Evolutionary conservation across 1,140 invertebrate species (phyloP).

Genomic region (Dendrolimus punctatus): DNA sequence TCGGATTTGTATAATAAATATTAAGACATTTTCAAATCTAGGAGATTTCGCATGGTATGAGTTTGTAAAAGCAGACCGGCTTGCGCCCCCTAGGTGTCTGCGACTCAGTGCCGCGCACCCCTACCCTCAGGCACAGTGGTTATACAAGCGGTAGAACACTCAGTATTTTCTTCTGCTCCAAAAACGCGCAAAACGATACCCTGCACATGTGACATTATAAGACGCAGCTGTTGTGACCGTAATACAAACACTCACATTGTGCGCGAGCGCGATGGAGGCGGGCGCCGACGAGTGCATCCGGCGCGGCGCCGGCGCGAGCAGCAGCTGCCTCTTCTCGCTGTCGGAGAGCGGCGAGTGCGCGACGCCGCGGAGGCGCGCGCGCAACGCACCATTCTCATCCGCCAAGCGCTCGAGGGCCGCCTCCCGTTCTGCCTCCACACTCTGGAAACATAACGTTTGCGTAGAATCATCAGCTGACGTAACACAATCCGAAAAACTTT

Average conservation of each 20-base stretch:
- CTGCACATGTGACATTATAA: too few species aligned
- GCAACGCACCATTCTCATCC: slow-evolving; percentile 83
- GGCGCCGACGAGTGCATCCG: slow-evolving; percentile 70
- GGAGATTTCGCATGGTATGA: too few species aligned
- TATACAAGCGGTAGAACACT: too few species aligned
- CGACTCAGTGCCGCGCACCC: too few species aligned
- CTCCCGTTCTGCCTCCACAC: slow-evolving; percentile 69
- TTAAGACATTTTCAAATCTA: too few species aligned
- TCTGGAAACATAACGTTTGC: slow-evolving; percentile 16
- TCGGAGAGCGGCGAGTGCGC: slow-evolving; percentile 86
- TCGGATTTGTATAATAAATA: too few species aligned
- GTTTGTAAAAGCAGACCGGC: too few species aligned
- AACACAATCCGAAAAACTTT: not conserved
- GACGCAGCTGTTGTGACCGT: too few species aligned
- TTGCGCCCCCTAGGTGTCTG: too few species aligned
- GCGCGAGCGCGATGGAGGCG: slow-evolving; percentile 58
- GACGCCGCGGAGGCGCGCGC: slow-evolving; percentile 82
- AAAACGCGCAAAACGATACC: too few species aligned
- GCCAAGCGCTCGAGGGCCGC: slow-evolving; percentile 76
- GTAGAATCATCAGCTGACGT: not conserved
- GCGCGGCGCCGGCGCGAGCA: slow-evolving; percentile 78
- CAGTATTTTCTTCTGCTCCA: too few species aligned
- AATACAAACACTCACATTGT: slow-evolving; percentile 31
- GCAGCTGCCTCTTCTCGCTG: slow-evolving; percentile 84
- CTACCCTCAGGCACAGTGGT: too few species aligned